Conservation (phyloP, 2,113 vertebrate genomes). For the Dipodomys merriami region DNA sequence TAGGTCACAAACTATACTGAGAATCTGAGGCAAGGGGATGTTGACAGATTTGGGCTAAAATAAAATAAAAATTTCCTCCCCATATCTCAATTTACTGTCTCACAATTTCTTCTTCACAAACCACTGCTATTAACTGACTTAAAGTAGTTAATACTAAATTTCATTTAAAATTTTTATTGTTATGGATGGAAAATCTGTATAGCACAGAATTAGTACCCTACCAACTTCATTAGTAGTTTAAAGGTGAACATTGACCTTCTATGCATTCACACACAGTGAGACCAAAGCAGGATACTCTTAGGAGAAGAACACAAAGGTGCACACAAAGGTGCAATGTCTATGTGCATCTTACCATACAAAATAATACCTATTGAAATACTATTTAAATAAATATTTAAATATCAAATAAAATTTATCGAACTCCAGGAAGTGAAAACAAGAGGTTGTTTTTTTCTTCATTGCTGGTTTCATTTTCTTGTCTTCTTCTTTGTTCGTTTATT, state of each 20-base stretch:
- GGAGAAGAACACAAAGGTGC: no score
- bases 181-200: background rate
- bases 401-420: no score
- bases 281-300: no score
- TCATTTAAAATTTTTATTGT: background rate
- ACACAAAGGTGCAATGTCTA: no score
- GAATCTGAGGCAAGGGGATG: background rate
- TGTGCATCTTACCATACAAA: no score
- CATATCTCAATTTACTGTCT: background rate
- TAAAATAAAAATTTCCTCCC: background rate
- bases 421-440: no score
- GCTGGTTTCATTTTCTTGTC: no score
- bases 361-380: no score
- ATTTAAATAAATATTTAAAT: no score
- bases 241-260: background rate
- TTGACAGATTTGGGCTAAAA: background rate
- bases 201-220: background rate
- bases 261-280: no score
- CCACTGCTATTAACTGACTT: background rate
- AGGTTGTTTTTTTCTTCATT: no score
- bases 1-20: background rate
- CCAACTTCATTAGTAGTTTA: background rate
- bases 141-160: background rate
- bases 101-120: background rate
- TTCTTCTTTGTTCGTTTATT: no score